Base-by-base conservation (phyloP, 2,113 vertebrate species). In the Coryphaenoides rupestris region DNA sequence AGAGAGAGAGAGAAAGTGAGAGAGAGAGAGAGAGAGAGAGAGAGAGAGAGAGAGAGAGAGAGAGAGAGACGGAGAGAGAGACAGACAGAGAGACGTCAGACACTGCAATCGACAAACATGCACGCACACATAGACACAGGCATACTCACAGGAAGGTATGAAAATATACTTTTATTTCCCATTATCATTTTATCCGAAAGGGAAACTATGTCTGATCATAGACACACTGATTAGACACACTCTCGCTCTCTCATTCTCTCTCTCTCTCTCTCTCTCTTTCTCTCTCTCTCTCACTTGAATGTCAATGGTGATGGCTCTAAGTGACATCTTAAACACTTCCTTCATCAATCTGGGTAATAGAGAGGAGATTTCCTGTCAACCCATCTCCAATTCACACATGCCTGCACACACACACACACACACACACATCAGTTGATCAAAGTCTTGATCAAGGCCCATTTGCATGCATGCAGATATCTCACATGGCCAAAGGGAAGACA, bases 291-390 rank as follows among this genome's bases (percentile, higher is more conserved):
- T 74, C 78, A 82, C 65, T 72, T 75, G 76, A 0, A 62, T 67
- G 70, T 77, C 73, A 19, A 26, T 19, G 19, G 68, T 69, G 75
- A 83, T 77, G 76, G 78, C 76, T 76, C 74, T 76, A 76, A 86
- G 82, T 84, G 79, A 79, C 46, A 73, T 69, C 79, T 81, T 78
- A 79, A 88, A 80, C 61, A 81, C 80, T 87, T 86, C 80, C 79
- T 85, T 84, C 86, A 88, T 86, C 85, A 84, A 75, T 77, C 73
- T 69, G 60, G 67, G 55, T 84, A 87, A 87, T 86, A 79, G 77
- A 86, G 71, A 75, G 68, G 63, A 77, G 66, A 55, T 62, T n/a
- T 69, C 65, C 60, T 60, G 62, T 22, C 50, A 40, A 19, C 54
- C 50, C 21, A 9, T 46, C n/a, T 21, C 3, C 21, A 19, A 7